Conservation (phyloP, 2,113 vertebrate genomes). For the Puffinus mauretanicus region DNA sequence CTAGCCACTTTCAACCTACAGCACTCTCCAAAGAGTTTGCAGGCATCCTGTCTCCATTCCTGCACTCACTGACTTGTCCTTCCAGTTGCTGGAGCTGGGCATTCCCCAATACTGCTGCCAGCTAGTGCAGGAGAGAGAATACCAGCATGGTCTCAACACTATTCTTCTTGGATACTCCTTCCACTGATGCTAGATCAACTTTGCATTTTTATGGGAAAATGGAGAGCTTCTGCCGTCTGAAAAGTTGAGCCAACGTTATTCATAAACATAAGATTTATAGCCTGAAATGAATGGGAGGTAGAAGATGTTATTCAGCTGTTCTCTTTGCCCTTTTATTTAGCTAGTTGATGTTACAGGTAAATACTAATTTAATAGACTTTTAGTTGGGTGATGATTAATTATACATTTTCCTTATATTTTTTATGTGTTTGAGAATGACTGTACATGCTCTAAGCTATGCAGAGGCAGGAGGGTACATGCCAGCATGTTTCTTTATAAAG, state of each 20-base stretch:
- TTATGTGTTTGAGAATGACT: background rate
- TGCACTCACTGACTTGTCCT: background rate
- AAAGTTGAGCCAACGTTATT: background rate
- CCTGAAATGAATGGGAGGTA: background rate
- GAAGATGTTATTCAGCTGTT: background rate
- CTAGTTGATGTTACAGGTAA: background rate
- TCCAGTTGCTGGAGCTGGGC: background rate
- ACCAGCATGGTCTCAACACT: background rate
- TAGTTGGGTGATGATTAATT: background rate
- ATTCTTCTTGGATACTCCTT: background rate
- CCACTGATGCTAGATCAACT: background rate
- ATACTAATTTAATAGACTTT: background rate
- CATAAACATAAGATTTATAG: background rate
- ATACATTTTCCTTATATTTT: background rate
- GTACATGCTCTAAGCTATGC: background rate
- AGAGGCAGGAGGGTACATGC: slow-evolving; percentile 19
- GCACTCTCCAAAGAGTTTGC: background rate
- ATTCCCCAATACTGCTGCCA: background rate
- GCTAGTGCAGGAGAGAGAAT: background rate
- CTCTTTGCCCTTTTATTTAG: background rate
- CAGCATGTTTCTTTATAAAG: slow-evolving; percentile 1
- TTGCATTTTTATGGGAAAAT: background rate
- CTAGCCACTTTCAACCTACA: background rate
- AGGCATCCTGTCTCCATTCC: background rate
- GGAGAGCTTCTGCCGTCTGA: background rate